Base-by-base conservation (phyloP, 2,888 invertebrate genomes). In the Phorcus lineatus region DNA sequence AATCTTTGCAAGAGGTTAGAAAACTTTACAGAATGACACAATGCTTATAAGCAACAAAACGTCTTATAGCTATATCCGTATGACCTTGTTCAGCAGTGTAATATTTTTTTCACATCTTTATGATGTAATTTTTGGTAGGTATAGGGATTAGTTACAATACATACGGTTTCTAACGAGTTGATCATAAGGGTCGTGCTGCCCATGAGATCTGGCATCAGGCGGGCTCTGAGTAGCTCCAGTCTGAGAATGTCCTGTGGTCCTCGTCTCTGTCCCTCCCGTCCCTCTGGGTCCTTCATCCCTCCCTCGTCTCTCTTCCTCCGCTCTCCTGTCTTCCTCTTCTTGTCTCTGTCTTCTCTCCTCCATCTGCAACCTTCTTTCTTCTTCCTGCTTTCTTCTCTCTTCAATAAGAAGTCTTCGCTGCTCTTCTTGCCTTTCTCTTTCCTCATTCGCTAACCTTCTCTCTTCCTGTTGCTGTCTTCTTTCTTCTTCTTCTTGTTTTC, bases 291-390 rank as follows among this genome's bases (percentile, higher is more conserved):
- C 66, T 52, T 67, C 62, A 28, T 22, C 13, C 54, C 67, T 36
- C 53, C 53, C 74, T 54, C 67, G 55, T 53, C 74, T 53, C 53
- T 79, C 55, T 67, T 66, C 55, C 40, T 75, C 19, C 17, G 7
- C 28, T 22, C 54, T 28, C 24, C 16, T 47, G 24, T 75, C 24
- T 78, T 53, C 67, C 31, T 11, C 67, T 67, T 54, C 52, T 31
- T 31, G 47, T 36, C 53, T 36, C 22, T 22, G 22, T 22, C 28
- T 11, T 19, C 28, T 53, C 31, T 62, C 62, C 24, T 62, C 62
- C 0, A 62, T 28, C 22, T 62, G 62, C 24, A 22, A 28, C 28
- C 62, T 19, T 6, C 24, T 22, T 17, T 24, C 62, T 62, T 62
- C 62, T 31, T 70, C 70, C 2, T 16, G 19, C 36, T 77, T 19